phyloP scores from a whole-genome alignment of 2,113 vertebrate species.

The Gymnarchus niloticus region DNA sequence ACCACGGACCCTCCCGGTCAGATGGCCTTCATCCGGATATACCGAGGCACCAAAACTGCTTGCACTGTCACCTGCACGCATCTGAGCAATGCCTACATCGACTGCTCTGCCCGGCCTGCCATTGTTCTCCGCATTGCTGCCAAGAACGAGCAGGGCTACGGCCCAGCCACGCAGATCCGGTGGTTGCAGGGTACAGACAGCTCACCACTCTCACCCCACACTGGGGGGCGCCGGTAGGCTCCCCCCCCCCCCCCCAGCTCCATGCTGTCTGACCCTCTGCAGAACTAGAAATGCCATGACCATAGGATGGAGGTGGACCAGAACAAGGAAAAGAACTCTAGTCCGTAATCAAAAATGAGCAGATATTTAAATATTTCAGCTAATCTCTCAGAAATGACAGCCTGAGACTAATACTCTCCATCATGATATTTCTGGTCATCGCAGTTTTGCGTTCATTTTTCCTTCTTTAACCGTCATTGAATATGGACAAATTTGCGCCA shows the following conservation, averaged over 20 bases:
- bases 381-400: neutral
- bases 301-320: neutral
- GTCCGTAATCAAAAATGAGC: neutral
- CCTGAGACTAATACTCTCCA: neutral
- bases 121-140: slow-evolving; percentile 94
- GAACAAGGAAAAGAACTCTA: neutral
- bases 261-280: neutral
- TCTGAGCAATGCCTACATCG: slow-evolving; percentile 85
- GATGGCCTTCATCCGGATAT: slow-evolving; percentile 90
- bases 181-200: slow-evolving; percentile 86
- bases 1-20: slow-evolving; percentile 68
- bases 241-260: neutral
- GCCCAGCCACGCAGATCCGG: slow-evolving; percentile 92
- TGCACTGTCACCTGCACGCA: slow-evolving; percentile 78
- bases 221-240: neutral
- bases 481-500: neutral
- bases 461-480: neutral
- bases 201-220: neutral
- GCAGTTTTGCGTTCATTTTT: neutral
- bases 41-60: slow-evolving; percentile 85
- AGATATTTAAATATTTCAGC: neutral
- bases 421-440: neutral
- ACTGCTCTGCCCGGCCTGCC: slow-evolving; percentile 83
- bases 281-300: neutral
- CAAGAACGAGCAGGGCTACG: slow-evolving; percentile 94